Base-by-base conservation (phyloP, 1,140 invertebrate genomes). In the Drosophila sp. region DNA sequence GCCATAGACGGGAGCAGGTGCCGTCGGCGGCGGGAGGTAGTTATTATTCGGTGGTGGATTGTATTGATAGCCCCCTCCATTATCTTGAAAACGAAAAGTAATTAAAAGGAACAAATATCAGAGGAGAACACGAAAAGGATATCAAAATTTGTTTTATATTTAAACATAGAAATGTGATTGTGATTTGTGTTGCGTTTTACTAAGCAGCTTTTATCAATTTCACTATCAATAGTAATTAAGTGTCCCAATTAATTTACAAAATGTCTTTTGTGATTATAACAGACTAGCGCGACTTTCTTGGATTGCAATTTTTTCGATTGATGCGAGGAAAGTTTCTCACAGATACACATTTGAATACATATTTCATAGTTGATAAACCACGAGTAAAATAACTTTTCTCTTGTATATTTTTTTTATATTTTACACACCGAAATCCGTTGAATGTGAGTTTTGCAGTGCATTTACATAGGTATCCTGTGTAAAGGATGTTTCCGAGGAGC, bases 381-480 rank as follows among this genome's bases (percentile, higher is more conserved):
- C 30, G 30, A 30, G 2, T 3, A 30, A 30, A 4, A 30, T 3
- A 30, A 38, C 10, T 7, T 38, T 10, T 10, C 8, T 38, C 1
- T 35, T 1, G 10, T 8, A 35, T 35, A 6, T 2, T 47, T 47
- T 7, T 30, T 57, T 40, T 11, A 17, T 6, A n/a, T 35, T 38
- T 65, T 61, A 93, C 92, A 29, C 92, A 92, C 69, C 92, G 91
- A 50, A 77, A 35, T 83, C 72, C 54, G 38, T 69, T 54, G 79
- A 90, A 4, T 92, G 93, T 1, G 93, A 93, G 56, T 92, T 91
- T 38, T 92, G 85, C 7, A 93, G 64, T 2, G 93, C 93, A 35
- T 93, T 91, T 25, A 93, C 72, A 35, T 93, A 93, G 54, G 91
- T 93, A 70, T 93, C 93, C 25, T 73, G 64, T 4, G 47, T 8